A percentile compares a stretch with the other conserved stretches of the same genome.
Evolutionary conservation across 2,113 vertebrate genomes (phyloP).

Genomic region (Neodontobutis hainanensis): DNA sequence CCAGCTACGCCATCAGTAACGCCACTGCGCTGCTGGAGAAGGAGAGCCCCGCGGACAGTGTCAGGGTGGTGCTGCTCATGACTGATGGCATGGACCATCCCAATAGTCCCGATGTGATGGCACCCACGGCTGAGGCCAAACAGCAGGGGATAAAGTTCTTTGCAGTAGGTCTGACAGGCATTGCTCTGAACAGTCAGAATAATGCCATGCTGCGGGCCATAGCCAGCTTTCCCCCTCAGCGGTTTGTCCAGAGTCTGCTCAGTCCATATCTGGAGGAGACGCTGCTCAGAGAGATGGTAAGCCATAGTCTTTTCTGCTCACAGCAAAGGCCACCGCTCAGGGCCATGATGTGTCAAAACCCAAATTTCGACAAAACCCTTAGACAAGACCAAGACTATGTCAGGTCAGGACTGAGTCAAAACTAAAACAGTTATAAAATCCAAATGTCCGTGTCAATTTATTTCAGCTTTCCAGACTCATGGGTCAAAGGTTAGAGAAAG

Average conservation of each 20-base stretch:
- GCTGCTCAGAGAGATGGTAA: conserved; percentile 78
- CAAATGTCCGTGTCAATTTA: too few relatives aligned
- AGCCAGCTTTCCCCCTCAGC: conserved; percentile 79
- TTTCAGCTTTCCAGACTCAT: too few relatives aligned
- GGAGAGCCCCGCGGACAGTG: conserved; percentile 75
- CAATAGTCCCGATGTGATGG: conserved; percentile 80
- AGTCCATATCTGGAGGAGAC: conserved; percentile 78
- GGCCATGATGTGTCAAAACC: too few relatives aligned
- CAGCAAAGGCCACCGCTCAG: too few relatives aligned
- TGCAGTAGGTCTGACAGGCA: conserved; percentile 80
- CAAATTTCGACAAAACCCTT: too few relatives aligned
- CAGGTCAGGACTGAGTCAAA: too few relatives aligned
- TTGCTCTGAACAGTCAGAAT: conserved; percentile 70
- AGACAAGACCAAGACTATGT: too few relatives aligned
- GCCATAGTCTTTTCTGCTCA: conserved; percentile 10
- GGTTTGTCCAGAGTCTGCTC: conserved; percentile 80
- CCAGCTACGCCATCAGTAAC: conserved; percentile 87
- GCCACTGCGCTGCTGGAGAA: conserved; percentile 81
- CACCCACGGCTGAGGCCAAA: conserved; percentile 80
- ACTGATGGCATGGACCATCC: conserved; percentile 89
- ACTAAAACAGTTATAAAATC: too few relatives aligned
- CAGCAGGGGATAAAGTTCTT: conserved; percentile 82
- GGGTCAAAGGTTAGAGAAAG: too few relatives aligned
- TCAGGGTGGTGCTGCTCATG: conserved; percentile 85
- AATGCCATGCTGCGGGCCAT: conserved; percentile 81